A percentile compares a stretch with the other conserved stretches of the same genome.
phyloP scores from a whole-genome alignment of 92 coral and sea anemone species.

The Ricordea florida region DNA sequence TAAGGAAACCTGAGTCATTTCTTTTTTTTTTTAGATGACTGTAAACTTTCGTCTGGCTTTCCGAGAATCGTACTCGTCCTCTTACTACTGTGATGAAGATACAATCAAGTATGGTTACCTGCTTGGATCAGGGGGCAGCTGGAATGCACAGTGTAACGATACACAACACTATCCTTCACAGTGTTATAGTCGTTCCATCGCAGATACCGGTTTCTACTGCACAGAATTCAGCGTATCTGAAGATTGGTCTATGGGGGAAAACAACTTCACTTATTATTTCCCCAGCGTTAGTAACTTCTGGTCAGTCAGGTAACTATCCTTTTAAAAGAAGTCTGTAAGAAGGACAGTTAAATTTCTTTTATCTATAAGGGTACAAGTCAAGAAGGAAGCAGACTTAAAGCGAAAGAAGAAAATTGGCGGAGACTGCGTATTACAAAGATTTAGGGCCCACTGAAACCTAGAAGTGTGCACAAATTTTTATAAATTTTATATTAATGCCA shows the following conservation, averaged over 20 bases:
- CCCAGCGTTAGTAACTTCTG: too few species aligned
- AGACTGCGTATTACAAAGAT: too few species aligned
- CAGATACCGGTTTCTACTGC: slow-evolving; percentile 23
- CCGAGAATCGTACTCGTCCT: slow-evolving; percentile 10
- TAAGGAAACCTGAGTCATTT: too few species aligned
- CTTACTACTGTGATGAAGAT: slow-evolving; percentile 14
- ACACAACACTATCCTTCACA: not conserved
- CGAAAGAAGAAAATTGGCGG: too few species aligned
- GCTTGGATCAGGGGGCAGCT: slow-evolving; percentile 6
- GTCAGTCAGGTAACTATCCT: too few species aligned
- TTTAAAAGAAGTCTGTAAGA: too few species aligned
- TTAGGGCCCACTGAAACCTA: too few species aligned
- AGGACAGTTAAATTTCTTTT: too few species aligned
- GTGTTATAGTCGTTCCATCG: not conserved
- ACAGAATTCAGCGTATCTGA: slow-evolving; percentile 50
- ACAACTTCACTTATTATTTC: slow-evolving; percentile 22
- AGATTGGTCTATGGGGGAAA: slow-evolving; percentile 67
- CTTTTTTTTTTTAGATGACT: not conserved
- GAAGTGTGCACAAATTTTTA: too few species aligned
- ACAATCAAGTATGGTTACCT: not conserved
- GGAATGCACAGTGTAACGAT: slow-evolving; percentile 15
- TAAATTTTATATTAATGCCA: too few species aligned
- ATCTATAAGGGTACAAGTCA: too few species aligned
- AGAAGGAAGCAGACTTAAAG: too few species aligned
- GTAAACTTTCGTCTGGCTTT: slow-evolving; percentile 47